Evolutionary conservation across 2,113 vertebrate species (phyloP).

Genomic region (Hystrix cristata): DNA sequence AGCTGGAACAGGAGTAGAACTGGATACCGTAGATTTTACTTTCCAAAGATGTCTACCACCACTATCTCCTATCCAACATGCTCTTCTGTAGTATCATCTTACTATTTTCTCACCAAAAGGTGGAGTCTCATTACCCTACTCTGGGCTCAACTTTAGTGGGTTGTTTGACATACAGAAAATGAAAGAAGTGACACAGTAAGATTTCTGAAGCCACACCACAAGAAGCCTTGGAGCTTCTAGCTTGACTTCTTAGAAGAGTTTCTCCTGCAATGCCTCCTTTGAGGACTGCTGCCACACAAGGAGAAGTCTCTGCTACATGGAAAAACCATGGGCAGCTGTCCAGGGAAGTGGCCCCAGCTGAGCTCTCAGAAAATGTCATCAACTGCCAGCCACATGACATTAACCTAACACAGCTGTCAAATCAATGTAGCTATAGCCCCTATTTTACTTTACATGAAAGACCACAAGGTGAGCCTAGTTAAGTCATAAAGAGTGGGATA

Average conservation of each 20-base stretch:
- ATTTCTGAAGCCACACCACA: not conserved
- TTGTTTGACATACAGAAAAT: not conserved
- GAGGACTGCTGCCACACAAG: not conserved
- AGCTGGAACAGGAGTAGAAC: not conserved
- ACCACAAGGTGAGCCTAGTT: not conserved
- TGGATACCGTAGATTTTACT: not conserved
- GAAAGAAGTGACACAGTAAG: not conserved
- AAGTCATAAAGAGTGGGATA: not conserved
- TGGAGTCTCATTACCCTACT: not conserved
- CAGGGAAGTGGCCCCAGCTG: not conserved
- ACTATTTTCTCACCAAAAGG: not conserved
- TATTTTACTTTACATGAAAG: not conserved
- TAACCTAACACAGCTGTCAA: not conserved
- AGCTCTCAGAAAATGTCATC: not conserved
- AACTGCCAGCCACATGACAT: not conserved
- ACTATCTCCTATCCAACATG: not conserved
- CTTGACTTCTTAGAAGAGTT: not conserved
- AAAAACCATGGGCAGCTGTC: not conserved
- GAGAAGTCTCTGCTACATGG: not conserved
- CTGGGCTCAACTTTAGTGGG: not conserved
- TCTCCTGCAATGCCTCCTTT: not conserved
- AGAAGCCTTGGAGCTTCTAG: not conserved
- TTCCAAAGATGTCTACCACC: not conserved
- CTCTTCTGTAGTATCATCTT: not conserved
- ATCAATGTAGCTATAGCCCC: not conserved